Percentiles rank a stretch among this genome's conserved stretches.
Conservation (phyloP, 1,140 invertebrate species). For the Drosophila melanogaster region Release_6_plus_ISO1_MT NT_033779.5:15486501-15487000, state of each 20-base stretch:
- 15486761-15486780: neutral
- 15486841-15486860: slow-evolving; percentile 18
- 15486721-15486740: too few relatives aligned
- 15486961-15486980: slow-evolving; percentile 72
- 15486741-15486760: too few relatives aligned
- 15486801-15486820: slow-evolving; percentile 18
- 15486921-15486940: slow-evolving; percentile 38
- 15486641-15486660: too few relatives aligned
- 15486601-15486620: too few relatives aligned
- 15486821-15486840: slow-evolving; percentile 33
- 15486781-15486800: slow-evolving; percentile 16
- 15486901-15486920: slow-evolving; percentile 63
- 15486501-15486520: slow-evolving; percentile 53
- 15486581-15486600: neutral
- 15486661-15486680: too few relatives aligned
- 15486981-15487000: slow-evolving; percentile 31
- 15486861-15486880: slow-evolving; percentile 46
- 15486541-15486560: neutral
- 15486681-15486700: too few relatives aligned
- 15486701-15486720: too few relatives aligned
- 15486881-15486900: slow-evolving; percentile 58
- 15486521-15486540: slow-evolving; percentile 4
- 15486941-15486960: slow-evolving; percentile 62
- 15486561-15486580: neutral
- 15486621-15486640: too few relatives aligned